Base-by-base conservation (phyloP, 2,797 vertebrate genomes). In the Coendou prehensilis region DNA sequence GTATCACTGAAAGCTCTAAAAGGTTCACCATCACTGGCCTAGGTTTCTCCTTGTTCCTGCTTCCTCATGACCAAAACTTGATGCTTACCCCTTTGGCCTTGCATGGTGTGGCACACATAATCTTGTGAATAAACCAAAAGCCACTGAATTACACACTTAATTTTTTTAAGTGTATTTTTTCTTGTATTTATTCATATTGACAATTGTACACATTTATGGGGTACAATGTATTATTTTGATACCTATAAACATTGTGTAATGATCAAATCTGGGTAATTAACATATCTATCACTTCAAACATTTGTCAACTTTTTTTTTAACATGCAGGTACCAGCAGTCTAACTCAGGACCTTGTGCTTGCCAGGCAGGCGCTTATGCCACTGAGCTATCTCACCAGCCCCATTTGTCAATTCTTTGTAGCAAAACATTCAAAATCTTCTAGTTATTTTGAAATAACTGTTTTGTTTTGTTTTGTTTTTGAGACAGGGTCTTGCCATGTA, bases 31-130 rank as follows among this genome's bases (percentile, higher is more conserved):
- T 11, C 41, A 23, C 22, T 26, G 37, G 73, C 6, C 81, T 71
- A 61, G 73, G 84, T 30, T 86, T 78, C 80, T 37, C 41, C 18
- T 85, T 22, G 4, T 28, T 93, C 69, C 56, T 73, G 26, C 83
- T 88, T 75, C 50, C 50, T 89, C 54, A 59, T 71, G 52, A 93
- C 30, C 52, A 86, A 76, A 89, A 93, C 20, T 45, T 69, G 22
- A 59, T 18, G 15, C 45, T 75, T 52, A 67, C 33, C 22, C n/a
- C 33, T 13, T 75, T 9, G 23, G 41, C 23, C 41, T 47, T 75
- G 71, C 41, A 47, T 50, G 11, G 23, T 15, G 26, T 80, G 50
- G 17, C 28, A 73, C 2, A 26, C 15, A 80, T 5, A 84, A 75
- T 41, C 47, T n/a, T 67, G 75, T 28, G 28, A 90, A 18, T 59